Evolutionary conservation across 2,888 invertebrate species (phyloP), one percentile per base, ranked within the genome.

Genomic region (Sarcophaga carnaria): DNA sequence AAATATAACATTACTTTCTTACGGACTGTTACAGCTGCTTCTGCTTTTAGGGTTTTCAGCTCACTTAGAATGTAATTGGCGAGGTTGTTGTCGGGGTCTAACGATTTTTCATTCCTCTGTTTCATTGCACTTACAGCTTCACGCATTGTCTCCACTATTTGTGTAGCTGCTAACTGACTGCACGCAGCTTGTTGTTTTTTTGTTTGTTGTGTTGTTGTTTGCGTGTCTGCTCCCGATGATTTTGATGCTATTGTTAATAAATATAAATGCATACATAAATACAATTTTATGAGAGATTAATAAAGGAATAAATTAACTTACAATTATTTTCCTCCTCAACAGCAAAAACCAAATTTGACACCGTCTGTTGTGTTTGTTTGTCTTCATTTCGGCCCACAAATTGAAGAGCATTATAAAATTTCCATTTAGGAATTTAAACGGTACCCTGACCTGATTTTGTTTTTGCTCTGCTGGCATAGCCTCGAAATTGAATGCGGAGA

Each of bases 401-500:
- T 2, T 6, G 17, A 72, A 80, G 60, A 3, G 60, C 66, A 47
- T 47, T 74, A 47, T 20, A 80, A 62, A 72, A 74, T 49, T 27
- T 64, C 80, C 74, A 22, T 22, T 22, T 22, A 11, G 74, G 67
- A 22, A 37, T 27, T n/a, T 66, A 62, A 5, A 37, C 49, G 11
- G 37, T 64, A 12, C 62, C 71, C 11, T 79, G 71, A 3, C 80
- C 72, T 2, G 72, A 80, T 45, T 80, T 74, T 2, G 72, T 67
- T 67, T 74, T 80, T 4, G 47, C 12, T 25, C 72, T 80, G 49
- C 20, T 71, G 2, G 64, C 64, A 64, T 80, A 71, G 14, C 63
- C 14, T 2, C 79, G 22, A 37, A 22, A 74, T 47, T 74, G 74
- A 20, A 63, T 77, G 14, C 45, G 67, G 17, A 77, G 69, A 66